A percentile compares a stretch with the other conserved stretches of the same genome.
Evolutionary conservation across 2,888 invertebrate genomes (phyloP).

Genomic region (Eristalis intricaria): DNA sequence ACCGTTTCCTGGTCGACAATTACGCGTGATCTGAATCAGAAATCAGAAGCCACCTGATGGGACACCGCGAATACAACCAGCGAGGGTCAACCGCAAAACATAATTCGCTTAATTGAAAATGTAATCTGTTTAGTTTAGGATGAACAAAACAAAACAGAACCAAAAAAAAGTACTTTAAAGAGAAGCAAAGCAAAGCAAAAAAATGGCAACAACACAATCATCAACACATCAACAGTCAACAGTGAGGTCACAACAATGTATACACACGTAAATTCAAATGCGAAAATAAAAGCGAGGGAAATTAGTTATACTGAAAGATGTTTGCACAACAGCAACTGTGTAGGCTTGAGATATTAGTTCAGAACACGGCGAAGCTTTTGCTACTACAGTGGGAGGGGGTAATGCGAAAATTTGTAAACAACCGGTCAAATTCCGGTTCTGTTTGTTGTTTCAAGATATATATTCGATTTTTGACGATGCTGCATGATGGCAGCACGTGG

Average conservation of each 20-base stretch:
- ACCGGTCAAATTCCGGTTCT: conserved; percentile 21
- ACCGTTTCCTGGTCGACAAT: neutral
- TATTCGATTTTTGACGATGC: neutral
- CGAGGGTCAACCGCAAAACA: neutral
- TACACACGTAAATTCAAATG: neutral
- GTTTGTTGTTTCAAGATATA: conserved; percentile 7
- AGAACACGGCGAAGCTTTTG: neutral
- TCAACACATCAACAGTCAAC: neutral
- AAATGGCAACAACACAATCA: neutral
- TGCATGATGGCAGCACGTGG: neutral
- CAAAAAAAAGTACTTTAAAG: too few species aligned
- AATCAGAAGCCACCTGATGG: conserved; percentile 3
- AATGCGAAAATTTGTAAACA: conserved; percentile 18
- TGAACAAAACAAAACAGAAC: neutral
- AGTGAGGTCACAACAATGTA: neutral
- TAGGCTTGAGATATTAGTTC: neutral
- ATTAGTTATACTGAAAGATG: neutral
- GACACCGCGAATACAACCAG: neutral
- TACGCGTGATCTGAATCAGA: neutral
- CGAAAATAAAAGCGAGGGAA: neutral
- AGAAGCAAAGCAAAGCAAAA: neutral
- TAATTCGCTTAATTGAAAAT: conserved; percentile 16
- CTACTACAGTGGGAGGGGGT: neutral
- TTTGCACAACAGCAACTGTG: neutral
- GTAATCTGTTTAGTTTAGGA: neutral